A percentile compares a stretch with the other conserved stretches of the same genome.
phyloP scores from a whole-genome alignment of 2,113 vertebrate genomes.

The Crotalus helleri region DNA sequence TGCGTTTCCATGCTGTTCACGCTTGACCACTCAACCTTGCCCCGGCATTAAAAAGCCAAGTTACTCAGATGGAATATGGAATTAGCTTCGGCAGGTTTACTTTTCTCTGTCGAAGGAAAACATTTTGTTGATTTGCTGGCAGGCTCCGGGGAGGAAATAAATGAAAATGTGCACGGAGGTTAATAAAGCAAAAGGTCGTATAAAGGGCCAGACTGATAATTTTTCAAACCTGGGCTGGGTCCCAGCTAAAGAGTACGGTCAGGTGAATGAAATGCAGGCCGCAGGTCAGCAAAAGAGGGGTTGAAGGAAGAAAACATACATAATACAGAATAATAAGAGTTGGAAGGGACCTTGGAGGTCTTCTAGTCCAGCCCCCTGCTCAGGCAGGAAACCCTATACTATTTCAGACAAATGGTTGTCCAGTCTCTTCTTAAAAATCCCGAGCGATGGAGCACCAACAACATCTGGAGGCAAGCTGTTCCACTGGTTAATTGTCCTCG shows the following conservation, averaged over 20 bases:
- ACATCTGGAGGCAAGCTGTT: neutral
- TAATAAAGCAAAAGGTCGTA: neutral
- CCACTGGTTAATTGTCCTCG: neutral
- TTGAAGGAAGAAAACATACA: neutral
- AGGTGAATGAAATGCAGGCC: neutral
- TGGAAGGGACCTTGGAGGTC: neutral
- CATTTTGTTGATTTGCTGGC: slow-evolving; percentile 6
- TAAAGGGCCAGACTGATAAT: neutral
- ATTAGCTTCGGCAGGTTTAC: slow-evolving; percentile 13
- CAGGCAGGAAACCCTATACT: no score
- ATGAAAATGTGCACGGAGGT: neutral
- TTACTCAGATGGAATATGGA: slow-evolving; percentile 34
- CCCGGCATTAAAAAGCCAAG: neutral
- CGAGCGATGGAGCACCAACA: neutral
- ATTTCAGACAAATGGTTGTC: neutral
- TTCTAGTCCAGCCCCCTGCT: neutral
- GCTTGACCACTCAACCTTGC: slow-evolving; percentile 42
- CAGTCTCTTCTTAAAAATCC: neutral
- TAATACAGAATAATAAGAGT: neutral
- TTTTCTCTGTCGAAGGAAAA: slow-evolving; percentile 11
- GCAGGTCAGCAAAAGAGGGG: neutral
- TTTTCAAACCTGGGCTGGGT: neutral
- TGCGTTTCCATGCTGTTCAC: slow-evolving; percentile 33
- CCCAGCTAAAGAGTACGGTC: neutral
- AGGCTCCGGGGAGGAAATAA: neutral